Evolutionary conservation across 2,113 vertebrate species (phyloP).

Genomic region (Epinephelus cyanopodus): DNA sequence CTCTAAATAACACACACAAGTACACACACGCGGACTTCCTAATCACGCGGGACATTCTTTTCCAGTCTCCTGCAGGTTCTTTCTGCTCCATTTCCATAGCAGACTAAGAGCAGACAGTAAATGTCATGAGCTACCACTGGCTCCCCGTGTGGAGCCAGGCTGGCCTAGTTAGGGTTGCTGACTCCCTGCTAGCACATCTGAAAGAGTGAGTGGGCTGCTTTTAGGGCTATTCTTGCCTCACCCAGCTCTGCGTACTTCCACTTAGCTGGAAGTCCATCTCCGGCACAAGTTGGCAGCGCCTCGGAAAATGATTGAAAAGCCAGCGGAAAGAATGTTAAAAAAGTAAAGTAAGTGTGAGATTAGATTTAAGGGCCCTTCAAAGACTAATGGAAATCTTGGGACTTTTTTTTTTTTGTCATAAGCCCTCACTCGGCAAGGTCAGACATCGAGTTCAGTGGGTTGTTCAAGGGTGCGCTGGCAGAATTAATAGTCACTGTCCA

Average conservation of each 20-base stretch:
- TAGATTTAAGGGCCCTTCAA: conserved; percentile 29
- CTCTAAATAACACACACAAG: conserved; percentile 9
- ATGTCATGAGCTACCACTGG: conserved; percentile 54
- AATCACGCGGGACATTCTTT: conserved; percentile 3
- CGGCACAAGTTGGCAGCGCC: not conserved
- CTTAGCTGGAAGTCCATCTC: conserved; percentile 31
- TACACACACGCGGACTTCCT: not conserved
- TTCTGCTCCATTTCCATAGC: conserved; percentile 56
- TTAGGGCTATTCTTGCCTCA: conserved; percentile 36
- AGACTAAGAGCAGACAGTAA: conserved; percentile 60
- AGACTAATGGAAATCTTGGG: conserved; percentile 20
- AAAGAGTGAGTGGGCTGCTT: conserved; percentile 41
- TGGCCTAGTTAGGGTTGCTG: conserved; percentile 66
- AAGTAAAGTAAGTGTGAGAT: conserved; percentile 15
- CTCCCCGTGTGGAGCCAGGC: conserved; percentile 43
- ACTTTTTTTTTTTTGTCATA: conserved; percentile 2
- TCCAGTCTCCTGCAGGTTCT: conserved; percentile 21
- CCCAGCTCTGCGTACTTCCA: conserved; percentile 20
- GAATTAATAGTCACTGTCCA: conserved; percentile 12
- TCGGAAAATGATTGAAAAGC: conserved; percentile 25
- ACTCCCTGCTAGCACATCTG: conserved; percentile 45
- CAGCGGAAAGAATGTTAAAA: conserved; percentile 11
- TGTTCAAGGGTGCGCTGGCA: conserved; percentile 11
- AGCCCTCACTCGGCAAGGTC: not conserved
- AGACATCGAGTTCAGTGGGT: not conserved